These are phyloP conservation scores for Drosophila setifemur DNA, from an alignment of 1,140 invertebrate genomes.

Conservation along the genomic window DNA sequence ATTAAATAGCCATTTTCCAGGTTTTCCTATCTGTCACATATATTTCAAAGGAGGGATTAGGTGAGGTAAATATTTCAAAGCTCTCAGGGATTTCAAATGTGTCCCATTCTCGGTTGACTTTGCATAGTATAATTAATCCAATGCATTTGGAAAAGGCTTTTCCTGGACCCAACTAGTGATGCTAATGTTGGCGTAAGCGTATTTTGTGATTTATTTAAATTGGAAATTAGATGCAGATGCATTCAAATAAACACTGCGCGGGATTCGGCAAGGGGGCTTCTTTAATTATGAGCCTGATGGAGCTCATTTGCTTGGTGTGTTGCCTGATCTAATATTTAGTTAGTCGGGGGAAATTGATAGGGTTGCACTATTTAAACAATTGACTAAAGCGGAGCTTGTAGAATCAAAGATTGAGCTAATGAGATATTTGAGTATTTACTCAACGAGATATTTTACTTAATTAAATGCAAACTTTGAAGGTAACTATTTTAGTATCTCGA, in stretches of 20 bases:
- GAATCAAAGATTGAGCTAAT: too few species aligned
- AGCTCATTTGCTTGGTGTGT: neutral
- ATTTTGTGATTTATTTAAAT: neutral
- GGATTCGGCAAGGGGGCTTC: neutral
- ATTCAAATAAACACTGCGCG: neutral
- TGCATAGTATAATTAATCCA: constrained; percentile 1
- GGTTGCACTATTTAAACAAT: too few species aligned
- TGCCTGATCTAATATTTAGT: neutral
- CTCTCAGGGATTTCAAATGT: neutral
- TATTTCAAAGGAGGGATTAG: neutral
- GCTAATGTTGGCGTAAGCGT: neutral
- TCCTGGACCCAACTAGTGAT: neutral
- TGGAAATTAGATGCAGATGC: neutral
- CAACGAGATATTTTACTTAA: too few species aligned
- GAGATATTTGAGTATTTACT: too few species aligned
- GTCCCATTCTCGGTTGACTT: neutral
- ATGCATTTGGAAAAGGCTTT: constrained; percentile 4
- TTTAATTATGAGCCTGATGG: neutral
- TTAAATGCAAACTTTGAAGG: too few species aligned
- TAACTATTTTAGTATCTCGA: too few species aligned
- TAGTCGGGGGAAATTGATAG: too few species aligned
- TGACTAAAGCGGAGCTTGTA: too few species aligned
- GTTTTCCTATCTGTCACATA: neutral
- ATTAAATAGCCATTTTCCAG: constrained; percentile 9
- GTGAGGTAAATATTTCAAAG: neutral